Percentiles rank a stretch among this genome's conserved stretches.
These are phyloP conservation scores for Pyrgilauda ruficollis DNA, from an alignment of 2,113 vertebrate species.

Conservation along the genomic window DNA sequence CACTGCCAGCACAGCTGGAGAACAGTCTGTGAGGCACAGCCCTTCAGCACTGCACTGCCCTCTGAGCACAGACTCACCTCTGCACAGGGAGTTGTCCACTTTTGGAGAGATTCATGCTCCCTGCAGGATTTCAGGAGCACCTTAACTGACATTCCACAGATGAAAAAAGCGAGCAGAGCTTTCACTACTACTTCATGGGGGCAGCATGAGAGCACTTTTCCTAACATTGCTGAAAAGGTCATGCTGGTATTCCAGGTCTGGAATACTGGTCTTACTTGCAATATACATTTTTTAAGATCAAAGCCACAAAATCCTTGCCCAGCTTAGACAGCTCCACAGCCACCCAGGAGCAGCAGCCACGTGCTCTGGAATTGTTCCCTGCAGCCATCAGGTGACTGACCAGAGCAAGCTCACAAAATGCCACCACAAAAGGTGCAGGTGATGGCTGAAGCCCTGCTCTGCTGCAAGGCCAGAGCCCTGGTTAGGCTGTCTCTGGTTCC, in stretches of 20 bases:
- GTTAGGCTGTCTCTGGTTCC: background rate
- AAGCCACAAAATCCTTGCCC: background rate
- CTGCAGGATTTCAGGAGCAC: background rate
- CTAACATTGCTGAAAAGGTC: background rate
- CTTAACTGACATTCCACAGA: background rate
- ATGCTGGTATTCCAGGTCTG: background rate
- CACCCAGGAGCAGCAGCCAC: background rate
- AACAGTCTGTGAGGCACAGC: background rate
- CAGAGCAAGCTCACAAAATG: background rate
- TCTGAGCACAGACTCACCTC: background rate
- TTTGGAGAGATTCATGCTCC: background rate
- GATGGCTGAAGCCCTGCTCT: background rate
- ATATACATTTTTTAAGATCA: background rate
- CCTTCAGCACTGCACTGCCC: background rate
- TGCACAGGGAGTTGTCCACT: fast-evolving
- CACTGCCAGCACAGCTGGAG: background rate
- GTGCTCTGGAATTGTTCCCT: background rate
- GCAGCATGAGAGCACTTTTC: background rate
- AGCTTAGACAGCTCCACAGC: background rate
- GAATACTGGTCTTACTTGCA: background rate
- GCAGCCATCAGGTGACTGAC: fast-evolving
- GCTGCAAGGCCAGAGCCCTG: background rate
- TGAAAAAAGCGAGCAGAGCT: background rate
- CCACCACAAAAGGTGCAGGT: background rate
- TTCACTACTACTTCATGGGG: background rate